Base-by-base conservation (phyloP, 2,797 vertebrate genomes). In the Phoeniculus purpureus region DNA sequence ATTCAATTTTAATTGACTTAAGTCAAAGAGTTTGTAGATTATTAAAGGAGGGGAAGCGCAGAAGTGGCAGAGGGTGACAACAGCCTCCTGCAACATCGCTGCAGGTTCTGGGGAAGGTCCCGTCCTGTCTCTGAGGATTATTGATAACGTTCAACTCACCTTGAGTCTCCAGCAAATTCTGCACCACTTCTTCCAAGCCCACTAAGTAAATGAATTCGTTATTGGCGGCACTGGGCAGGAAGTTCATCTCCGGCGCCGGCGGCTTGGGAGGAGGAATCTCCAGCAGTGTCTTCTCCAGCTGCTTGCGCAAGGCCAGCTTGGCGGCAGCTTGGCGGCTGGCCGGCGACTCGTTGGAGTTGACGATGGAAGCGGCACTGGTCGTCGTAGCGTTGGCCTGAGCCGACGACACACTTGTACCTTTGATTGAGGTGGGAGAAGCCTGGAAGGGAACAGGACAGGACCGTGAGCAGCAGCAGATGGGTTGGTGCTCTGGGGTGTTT, bases 191-290 rank as follows among this genome's bases (percentile, higher is more conserved):
- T 92, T 99, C 99, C 94, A 99, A 96, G 6, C 99, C 99, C 17
- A 99, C 98, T 95, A 99, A 95, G 97, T 99, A 99, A 96, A 99
- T 99, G 89, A 99, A 99, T 96, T 99, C 99, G 15, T 99, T 99
- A 90, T 99, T 99, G 87, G 99, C 99, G 3, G 99, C 99, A 1
- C 99, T 99, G 4, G 99, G 99, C 94, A 99, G 97, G 95, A 99
- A 99, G 94, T 98, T 99, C 96, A 99, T 98, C 95, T 99, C 99
- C 0, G 99, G 99, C 0, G 99, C 98, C 0, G 99, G 98, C 0
- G 99, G 99, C 87, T 99, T 99, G 34, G 99, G 99, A 4, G 99
- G 99, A 26, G 99, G 99, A 80, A 99, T 99, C 96, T 99, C 99
- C 85, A 99, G 91, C 81, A 99, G 97, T 2, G 99, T 99, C 96